Conservation (phyloP, 2,797 vertebrate species). For the Nannoperca obscura region DNA sequence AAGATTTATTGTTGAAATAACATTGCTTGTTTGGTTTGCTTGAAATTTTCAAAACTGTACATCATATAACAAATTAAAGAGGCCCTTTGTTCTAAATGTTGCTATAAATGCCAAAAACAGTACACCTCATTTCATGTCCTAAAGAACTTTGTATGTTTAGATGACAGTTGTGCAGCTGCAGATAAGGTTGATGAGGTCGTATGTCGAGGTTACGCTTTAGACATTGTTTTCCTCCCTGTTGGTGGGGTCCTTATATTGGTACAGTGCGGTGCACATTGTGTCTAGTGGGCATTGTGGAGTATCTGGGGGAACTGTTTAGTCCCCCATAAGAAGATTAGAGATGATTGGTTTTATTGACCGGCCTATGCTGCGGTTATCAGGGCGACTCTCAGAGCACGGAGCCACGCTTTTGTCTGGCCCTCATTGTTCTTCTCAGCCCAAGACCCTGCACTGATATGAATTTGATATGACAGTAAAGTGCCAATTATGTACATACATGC, state of each 20-base stretch:
- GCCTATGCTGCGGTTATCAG: conserved; percentile 83
- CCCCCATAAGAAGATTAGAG: conserved; percentile 82
- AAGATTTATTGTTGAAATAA: conserved; percentile 7
- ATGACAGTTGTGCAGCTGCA: conserved; percentile 13
- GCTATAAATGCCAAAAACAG: conserved; percentile 4
- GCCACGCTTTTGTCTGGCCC: conserved; percentile 77
- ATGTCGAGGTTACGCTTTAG: conserved; percentile 36
- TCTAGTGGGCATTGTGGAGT: conserved; percentile 66
- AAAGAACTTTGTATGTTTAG: conserved; percentile 14
- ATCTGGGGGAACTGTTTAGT: conserved; percentile 77
- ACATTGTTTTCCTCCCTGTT: conserved; percentile 43
- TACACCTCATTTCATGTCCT: background rate
- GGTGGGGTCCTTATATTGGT: conserved; percentile 32
- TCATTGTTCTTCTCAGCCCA: conserved; percentile 72
- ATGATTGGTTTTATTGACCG: conserved; percentile 89
- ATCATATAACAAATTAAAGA: background rate
- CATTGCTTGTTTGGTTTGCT: background rate
- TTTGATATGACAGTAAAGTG: conserved; percentile 87
- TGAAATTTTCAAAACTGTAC: background rate
- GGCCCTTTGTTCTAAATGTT: background rate
- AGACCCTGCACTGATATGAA: conserved; percentile 80
- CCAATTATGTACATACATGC: conserved; percentile 83
- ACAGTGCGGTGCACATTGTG: conserved; percentile 50
- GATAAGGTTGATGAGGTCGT: conserved; percentile 47
- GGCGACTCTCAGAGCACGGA: conserved; percentile 67